Evolutionary conservation across 2,888 invertebrate genomes (phyloP).

Genomic region (Keiferia lycopersicella): DNA sequence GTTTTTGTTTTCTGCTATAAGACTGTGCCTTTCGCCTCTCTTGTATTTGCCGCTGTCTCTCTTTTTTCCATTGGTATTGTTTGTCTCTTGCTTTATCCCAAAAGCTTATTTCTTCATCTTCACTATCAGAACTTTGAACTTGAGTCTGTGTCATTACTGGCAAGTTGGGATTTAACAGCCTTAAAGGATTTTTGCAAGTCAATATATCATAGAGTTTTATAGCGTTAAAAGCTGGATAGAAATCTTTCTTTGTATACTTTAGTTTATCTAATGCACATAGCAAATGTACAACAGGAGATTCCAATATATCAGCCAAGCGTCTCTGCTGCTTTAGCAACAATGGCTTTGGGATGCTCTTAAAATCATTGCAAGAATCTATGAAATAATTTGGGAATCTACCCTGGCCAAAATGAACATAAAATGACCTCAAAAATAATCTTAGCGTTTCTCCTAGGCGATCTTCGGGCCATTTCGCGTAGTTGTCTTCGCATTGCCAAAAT

Average conservation of each 20-base stretch:
- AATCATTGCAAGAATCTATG: conserved; percentile 86
- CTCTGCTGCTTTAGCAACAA: conserved; percentile 84
- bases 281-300: conserved; percentile 87
- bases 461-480: conserved; percentile 87
- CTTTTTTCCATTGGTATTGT: conserved; percentile 74
- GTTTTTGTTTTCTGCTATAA: conserved; percentile 54
- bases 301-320: conserved; percentile 84
- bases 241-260: conserved; percentile 80
- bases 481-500: conserved; percentile 89
- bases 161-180: conserved; percentile 71
- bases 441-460: conserved; percentile 86
- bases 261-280: conserved; percentile 86
- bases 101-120: conserved; percentile 63
- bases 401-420: conserved; percentile 83
- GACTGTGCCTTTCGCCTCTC: conserved; percentile 59
- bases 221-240: conserved; percentile 84
- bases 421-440: conserved; percentile 81
- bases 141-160: conserved; percentile 46
- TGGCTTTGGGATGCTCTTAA: conserved; percentile 85
- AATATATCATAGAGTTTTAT: conserved; percentile 82
- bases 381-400: conserved; percentile 87
- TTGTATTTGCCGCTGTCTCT: conserved; percentile 64
- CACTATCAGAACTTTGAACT: conserved; percentile 63
- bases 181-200: conserved; percentile 77
- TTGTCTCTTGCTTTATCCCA: conserved; percentile 79